Evolutionary conservation across 2,797 vertebrate genomes (phyloP), one percentile per base, ranked within the genome.

Genomic region (Anguilla pacifica): DNA sequence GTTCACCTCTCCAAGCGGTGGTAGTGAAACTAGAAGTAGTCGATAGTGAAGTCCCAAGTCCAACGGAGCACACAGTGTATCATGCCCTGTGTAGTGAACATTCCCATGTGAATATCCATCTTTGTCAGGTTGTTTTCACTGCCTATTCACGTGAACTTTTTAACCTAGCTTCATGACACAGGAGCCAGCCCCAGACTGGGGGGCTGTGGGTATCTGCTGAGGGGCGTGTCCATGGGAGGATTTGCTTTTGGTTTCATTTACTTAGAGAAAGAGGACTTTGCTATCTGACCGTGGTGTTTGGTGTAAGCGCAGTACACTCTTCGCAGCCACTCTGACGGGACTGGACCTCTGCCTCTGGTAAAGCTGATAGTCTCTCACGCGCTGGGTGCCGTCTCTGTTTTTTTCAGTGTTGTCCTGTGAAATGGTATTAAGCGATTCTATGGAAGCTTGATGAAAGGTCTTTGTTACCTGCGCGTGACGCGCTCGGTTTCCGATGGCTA

Each of bases 211-310:
- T 6, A 1, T 39, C 39, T 79, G 39, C 46, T 17, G 17, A 79
- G 74, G 74, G 74, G 15, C 3, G 70, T 35, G 31, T 2, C 31
- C 17, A 46, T 35, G 6, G 9, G 25, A 17, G 17, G 25, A 17
- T 82, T 82, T 82, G 79, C 43, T 82, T 82, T 82, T 82, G 79
- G 43, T 82, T 82, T 82, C 79, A 35, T 51, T 82, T 82, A 49
- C 22, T 49, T 17, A 19, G 72, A 39, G 25, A 35, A 25, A 35
- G 35, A 39, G 46, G 74, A 46, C 46, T 82, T 49, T 77, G 13
- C 13, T 43, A 7, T 11, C 46, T 51, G 77, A 22, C 22, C 17
- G 6, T 81, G 6, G 15, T 17, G 35, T 46, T 6, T 81, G 77
- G 6, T 17, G 31, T 39, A 3, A 51, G 43, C 46, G 49, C 46